A percentile compares a stretch with the other conserved stretches of the same genome.
phyloP scores from a whole-genome alignment of 2,113 vertebrate species.

The Phaetusa simplex region DNA sequence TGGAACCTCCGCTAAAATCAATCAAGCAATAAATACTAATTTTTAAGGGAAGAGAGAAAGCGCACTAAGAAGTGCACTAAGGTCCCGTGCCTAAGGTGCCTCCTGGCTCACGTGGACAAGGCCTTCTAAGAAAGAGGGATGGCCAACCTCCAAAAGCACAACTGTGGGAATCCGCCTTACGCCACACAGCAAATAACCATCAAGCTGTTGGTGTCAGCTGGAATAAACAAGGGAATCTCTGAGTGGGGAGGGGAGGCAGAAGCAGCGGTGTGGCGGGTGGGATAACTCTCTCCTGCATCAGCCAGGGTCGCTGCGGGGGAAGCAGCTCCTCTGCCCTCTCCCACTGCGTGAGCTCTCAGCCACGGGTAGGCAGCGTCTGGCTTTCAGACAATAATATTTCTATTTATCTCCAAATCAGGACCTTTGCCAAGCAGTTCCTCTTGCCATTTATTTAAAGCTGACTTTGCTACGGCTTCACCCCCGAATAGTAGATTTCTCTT shows the following conservation, averaged over 20 bases:
- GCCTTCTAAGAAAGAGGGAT: background rate
- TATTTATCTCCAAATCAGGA: background rate
- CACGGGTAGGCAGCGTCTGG: background rate
- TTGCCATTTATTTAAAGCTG: background rate
- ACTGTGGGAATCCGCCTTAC: background rate
- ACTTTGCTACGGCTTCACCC: background rate
- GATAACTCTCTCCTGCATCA: background rate
- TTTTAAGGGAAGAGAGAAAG: background rate
- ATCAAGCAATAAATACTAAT: background rate
- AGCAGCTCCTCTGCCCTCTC: background rate
- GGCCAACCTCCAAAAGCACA: background rate
- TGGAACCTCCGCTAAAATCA: background rate
- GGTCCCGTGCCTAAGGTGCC: background rate
- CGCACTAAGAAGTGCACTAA: background rate
- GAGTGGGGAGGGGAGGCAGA: background rate
- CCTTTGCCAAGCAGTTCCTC: background rate
- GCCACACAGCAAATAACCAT: background rate
- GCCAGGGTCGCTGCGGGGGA: background rate
- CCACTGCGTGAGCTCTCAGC: background rate
- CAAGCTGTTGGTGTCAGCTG: background rate
- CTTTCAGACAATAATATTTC: background rate
- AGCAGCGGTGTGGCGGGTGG: background rate
- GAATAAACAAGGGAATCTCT: background rate
- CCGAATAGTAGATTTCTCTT: background rate
- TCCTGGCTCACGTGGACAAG: fast-evolving